Percentiles rank a stretch among this genome's conserved stretches.
These are phyloP conservation scores for Drosophila colorata DNA, from an alignment of 2,888 invertebrate species.

Conservation along the genomic window DNA sequence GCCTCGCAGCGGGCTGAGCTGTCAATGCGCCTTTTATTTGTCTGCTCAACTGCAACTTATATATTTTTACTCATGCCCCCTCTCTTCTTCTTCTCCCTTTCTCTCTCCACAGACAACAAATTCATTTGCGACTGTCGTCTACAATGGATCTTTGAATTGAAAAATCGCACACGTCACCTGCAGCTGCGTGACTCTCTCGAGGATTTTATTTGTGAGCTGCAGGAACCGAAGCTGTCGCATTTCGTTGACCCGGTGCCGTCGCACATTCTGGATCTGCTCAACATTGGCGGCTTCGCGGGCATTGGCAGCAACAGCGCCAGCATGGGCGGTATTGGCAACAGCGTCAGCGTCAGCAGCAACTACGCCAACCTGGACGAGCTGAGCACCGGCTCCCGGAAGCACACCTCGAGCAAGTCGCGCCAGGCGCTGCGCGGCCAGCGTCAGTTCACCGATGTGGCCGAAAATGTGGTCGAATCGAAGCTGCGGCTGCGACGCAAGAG, in stretches of 20 bases:
- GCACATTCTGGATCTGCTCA: slow-evolving; percentile 76
- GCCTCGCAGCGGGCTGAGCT: slow-evolving; percentile 21
- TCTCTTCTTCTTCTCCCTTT: slow-evolving; percentile 26
- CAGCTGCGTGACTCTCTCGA: slow-evolving; percentile 90
- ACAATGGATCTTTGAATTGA: slow-evolving; percentile 91
- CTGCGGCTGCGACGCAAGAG: slow-evolving; percentile 60
- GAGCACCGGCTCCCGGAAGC: slow-evolving; percentile 48
- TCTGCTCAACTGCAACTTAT: slow-evolving; percentile 14
- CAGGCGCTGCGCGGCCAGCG: slow-evolving; percentile 75
- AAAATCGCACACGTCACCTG: slow-evolving; percentile 90
- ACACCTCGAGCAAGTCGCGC: slow-evolving; percentile 58
- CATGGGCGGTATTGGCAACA: slow-evolving; percentile 66
- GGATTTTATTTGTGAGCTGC: slow-evolving; percentile 90
- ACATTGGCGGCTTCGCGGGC: slow-evolving; percentile 75
- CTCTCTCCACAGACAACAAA: slow-evolving; percentile 89
- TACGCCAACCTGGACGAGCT: slow-evolving; percentile 64
- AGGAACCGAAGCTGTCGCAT: slow-evolving; percentile 79
- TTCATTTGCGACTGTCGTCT: slow-evolving; percentile 94
- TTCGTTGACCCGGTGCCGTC: slow-evolving; percentile 81
- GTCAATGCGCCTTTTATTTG: slow-evolving; percentile 54
- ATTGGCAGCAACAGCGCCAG: slow-evolving; percentile 71
- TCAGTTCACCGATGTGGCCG: slow-evolving; percentile 66
- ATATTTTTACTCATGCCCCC: slow-evolving; percentile 34
- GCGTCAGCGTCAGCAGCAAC: slow-evolving; percentile 53
- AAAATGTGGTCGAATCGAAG: slow-evolving; percentile 67